A percentile compares a stretch with the other conserved stretches of the same genome.
phyloP scores from a whole-genome alignment of 2,888 invertebrate species.

The Andrena bucephala region DNA sequence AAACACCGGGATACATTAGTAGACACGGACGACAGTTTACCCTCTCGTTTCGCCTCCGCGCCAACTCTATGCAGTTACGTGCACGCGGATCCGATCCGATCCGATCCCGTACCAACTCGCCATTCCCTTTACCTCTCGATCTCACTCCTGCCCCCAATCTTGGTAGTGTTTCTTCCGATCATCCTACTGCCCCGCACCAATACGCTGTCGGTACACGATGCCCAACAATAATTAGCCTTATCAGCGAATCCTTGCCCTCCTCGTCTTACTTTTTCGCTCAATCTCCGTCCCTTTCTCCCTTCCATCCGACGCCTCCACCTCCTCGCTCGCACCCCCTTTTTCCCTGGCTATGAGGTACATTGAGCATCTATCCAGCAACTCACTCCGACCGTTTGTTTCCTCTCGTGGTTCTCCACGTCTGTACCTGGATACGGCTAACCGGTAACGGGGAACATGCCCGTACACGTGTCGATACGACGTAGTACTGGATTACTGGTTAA shows the following conservation, averaged over 20 bases:
- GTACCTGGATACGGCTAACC: conserved; percentile 59
- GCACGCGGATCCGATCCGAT: neutral
- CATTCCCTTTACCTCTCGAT: conserved; percentile 29
- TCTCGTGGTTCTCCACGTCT: conserved; percentile 35
- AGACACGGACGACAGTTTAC: conserved; percentile 48
- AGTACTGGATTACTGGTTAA: conserved; percentile 41
- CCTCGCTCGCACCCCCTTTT: conserved; percentile 21
- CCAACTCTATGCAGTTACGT: neutral
- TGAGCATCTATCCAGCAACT: neutral
- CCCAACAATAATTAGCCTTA: conserved; percentile 81
- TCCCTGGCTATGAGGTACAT: neutral
- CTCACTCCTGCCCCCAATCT: conserved; percentile 39
- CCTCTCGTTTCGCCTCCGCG: neutral
- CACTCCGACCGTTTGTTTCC: neutral
- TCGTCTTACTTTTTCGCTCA: conserved; percentile 33
- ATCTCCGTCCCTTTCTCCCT: conserved; percentile 16
- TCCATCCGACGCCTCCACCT: conserved; percentile 2
- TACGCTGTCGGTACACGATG: conserved; percentile 61
- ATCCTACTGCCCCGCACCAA: conserved; percentile 34
- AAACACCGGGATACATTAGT: conserved; percentile 69
- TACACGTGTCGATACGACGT: conserved; percentile 57
- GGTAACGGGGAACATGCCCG: conserved; percentile 39
- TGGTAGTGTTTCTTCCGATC: conserved; percentile 3
- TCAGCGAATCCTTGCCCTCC: conserved; percentile 60
- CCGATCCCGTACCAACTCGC: conserved; percentile 8